Evolutionary conservation across 1,140 invertebrate genomes (phyloP).

Genomic region (Philotrypesis tridentata): DNA sequence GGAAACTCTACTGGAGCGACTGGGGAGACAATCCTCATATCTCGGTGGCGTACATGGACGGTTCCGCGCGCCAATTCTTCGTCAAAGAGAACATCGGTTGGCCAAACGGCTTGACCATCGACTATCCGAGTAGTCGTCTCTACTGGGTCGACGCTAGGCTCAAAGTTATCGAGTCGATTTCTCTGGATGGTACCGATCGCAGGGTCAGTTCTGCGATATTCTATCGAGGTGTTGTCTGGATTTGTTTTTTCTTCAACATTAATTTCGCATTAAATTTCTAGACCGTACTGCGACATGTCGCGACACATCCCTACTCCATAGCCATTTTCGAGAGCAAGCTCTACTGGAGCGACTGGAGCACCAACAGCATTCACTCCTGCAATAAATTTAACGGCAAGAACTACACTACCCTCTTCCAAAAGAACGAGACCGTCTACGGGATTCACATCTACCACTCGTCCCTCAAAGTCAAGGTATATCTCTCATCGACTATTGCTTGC

Average conservation of each 20-base stretch:
- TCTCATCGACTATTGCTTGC: no score
- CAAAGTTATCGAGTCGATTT: conserved; percentile 83
- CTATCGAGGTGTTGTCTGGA: no score
- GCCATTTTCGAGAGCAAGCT: conserved; percentile 90
- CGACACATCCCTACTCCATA: conserved; percentile 87
- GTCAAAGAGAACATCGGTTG: conserved; percentile 79
- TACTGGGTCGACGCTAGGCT: conserved; percentile 88
- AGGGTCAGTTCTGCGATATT: conserved; percentile 62
- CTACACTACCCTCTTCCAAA: conserved; percentile 72
- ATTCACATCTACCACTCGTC: conserved; percentile 82
- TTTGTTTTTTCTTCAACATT: neutral
- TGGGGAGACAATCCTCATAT: conserved; percentile 85
- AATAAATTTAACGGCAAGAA: conserved; percentile 82
- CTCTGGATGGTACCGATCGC: conserved; percentile 82
- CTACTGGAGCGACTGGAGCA: conserved; percentile 90
- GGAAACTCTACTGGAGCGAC: conserved; percentile 90
- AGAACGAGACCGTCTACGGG: conserved; percentile 75
- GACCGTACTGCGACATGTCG: conserved; percentile 74
- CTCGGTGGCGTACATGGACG: conserved; percentile 89
- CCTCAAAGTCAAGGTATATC: conserved; percentile 69
- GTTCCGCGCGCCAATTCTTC: conserved; percentile 74
- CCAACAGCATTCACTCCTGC: conserved; percentile 78
- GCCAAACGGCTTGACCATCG: conserved; percentile 93
- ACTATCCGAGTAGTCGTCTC: conserved; percentile 85
- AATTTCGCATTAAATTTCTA: conserved; percentile 48